Evolutionary conservation across 2,797 vertebrate species (phyloP).

Genomic region (Thalassophryne amazonica): DNA sequence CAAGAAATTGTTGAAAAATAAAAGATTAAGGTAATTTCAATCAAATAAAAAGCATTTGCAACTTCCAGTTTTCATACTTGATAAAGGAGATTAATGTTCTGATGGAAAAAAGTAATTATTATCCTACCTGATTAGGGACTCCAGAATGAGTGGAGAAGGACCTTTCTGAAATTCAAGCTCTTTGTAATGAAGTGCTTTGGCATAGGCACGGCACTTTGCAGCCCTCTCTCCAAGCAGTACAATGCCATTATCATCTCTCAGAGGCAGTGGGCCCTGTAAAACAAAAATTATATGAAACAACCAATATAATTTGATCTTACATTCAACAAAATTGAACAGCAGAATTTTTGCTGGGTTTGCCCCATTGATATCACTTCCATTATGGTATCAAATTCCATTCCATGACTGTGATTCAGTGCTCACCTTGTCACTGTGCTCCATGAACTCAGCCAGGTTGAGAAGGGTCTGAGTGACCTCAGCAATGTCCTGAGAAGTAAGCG

Average conservation of each 20-base stretch:
- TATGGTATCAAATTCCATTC: no score
- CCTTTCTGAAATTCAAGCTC: constrained; percentile 99
- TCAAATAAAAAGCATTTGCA: background rate
- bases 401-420: no score
- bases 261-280: constrained; percentile 88
- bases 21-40: background rate
- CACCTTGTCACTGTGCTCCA: constrained; percentile 99
- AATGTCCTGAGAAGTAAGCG: constrained; percentile 96
- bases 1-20: background rate
- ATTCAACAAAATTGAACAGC: background rate
- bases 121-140: constrained; percentile 96
- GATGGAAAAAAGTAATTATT: background rate
- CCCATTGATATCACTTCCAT: background rate
- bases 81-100: background rate
- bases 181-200: constrained; percentile 98
- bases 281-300: constrained; percentile 8
- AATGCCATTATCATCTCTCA: constrained; percentile 96
- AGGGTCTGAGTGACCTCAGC: constrained; percentile 98
- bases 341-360: background rate
- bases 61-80: background rate
- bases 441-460: constrained; percentile 97
- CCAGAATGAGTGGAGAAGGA: constrained; percentile 90
- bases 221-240: constrained; percentile 95
- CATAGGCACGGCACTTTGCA: constrained; percentile 95
- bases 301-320: background rate